Percentiles rank a stretch among this genome's conserved stretches.
Conservation (phyloP, 2,888 invertebrate species). For the Drosophila nr. fundita region DNA sequence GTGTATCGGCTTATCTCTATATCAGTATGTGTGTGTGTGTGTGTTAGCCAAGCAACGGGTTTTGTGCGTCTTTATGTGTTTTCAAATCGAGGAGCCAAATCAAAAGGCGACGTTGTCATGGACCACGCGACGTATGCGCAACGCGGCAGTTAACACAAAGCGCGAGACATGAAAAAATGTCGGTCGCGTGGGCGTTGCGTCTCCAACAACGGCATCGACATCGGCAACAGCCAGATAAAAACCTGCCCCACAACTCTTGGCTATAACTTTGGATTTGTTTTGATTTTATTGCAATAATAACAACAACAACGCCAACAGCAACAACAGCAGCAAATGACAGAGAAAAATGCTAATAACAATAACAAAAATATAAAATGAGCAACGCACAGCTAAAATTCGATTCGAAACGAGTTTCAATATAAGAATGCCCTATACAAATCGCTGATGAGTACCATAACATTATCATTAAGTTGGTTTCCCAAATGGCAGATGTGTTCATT, state of each 20-base stretch:
- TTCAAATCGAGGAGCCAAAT: constrained; percentile 57
- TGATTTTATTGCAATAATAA: constrained; percentile 67
- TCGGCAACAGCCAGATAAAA: constrained; percentile 51
- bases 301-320: constrained; percentile 35
- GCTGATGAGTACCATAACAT: constrained; percentile 37
- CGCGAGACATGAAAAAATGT: constrained; percentile 76
- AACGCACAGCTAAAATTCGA: constrained; percentile 53
- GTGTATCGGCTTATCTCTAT: background rate
- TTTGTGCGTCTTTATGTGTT: constrained; percentile 61
- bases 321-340: constrained; percentile 62
- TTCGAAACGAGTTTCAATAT: constrained; percentile 63
- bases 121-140: constrained; percentile 78
- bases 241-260: constrained; percentile 74
- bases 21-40: constrained; percentile 1
- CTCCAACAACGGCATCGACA: constrained; percentile 50
- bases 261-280: constrained; percentile 77
- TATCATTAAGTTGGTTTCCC: constrained; percentile 24
- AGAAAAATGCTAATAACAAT: constrained; percentile 77
- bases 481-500: background rate
- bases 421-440: constrained; percentile 46
- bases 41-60: constrained; percentile 40
- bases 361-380: constrained; percentile 65
- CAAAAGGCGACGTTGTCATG: constrained; percentile 47
- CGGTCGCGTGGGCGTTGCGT: constrained; percentile 80
- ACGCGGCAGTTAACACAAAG: constrained; percentile 50